Base-by-base conservation (phyloP, 2,888 invertebrate species). In the Desoria tigrina region DNA sequence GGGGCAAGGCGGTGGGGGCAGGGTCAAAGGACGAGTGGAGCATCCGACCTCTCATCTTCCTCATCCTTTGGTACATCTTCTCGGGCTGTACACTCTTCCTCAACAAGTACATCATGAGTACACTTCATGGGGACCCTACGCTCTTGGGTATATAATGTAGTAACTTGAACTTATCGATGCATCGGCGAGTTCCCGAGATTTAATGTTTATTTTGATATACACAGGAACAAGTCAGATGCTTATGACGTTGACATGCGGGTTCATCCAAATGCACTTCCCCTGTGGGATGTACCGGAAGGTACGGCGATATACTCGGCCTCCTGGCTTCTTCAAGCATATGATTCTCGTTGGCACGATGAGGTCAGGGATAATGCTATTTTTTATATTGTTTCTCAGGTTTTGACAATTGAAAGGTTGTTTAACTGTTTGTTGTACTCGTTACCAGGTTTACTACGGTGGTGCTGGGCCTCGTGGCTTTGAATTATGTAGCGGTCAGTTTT, bases 401-500 rank as follows among this genome's bases (percentile, higher is more conserved):
- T 55, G 26, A 26, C 21, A 18, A 28, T 60, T 71, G 14, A 65
- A 49, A 58, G 21, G 51, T 42, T 26, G 45, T 39, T 11, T 39
- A 45, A 26, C 51, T 49, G 37, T 56, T 32, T 37, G 39, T 39
- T 9, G n/a, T n/a, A n/a, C n/a, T n/a, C 72, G 68, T 68, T 81
- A 82, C 65, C 78, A 87, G 87, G 78, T 89, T 89, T 80, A 83
- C 85, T 55, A 89, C 89, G 6, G 88, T 90, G 59, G 85, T 89
- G 65, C 80, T 89, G 77, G 90, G 90, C 62, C 80, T 90, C 75
- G 84, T 89, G 60, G 88, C 90, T 9, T 81, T 90, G 62, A 88
- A 89, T 82, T 89, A 86, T 80, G 88, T 90, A 65, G 88, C 89
- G 67, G 89, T 90, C 63, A 89, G 89, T 79, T 90, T 90, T 79